phyloP scores from a whole-genome alignment of 2,113 vertebrate genomes.

The Acanthochromis polyacanthus region DNA sequence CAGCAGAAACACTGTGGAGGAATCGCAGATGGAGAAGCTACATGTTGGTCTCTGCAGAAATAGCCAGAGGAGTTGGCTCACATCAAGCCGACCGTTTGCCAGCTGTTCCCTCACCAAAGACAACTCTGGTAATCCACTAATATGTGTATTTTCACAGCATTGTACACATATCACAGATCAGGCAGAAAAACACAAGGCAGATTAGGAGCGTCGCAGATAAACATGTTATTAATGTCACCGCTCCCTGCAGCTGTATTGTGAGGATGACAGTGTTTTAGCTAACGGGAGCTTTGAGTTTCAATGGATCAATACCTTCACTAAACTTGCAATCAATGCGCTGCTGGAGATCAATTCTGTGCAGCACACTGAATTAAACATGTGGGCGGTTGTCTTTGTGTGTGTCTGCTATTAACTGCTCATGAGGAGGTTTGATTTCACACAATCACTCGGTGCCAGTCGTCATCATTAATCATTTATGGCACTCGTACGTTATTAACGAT shows the following conservation, averaged over 20 bases:
- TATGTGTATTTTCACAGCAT: slow-evolving; percentile 1
- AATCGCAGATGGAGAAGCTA: slow-evolving; percentile 63
- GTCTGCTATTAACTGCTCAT: background rate
- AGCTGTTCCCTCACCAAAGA: slow-evolving; percentile 58
- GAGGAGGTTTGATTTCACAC: slow-evolving; percentile 12
- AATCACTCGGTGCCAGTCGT: slow-evolving; percentile 8
- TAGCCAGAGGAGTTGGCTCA: slow-evolving; percentile 67
- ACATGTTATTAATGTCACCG: background rate
- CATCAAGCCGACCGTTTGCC: slow-evolving; percentile 25
- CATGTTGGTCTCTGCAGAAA: slow-evolving; percentile 61
- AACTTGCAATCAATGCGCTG: slow-evolving; percentile 23
- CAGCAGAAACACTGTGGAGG: slow-evolving; percentile 42
- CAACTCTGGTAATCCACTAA: slow-evolving; percentile 17
- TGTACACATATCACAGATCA: background rate
- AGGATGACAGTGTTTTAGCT: background rate
- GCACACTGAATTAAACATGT: slow-evolving; percentile 7
- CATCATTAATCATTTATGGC: slow-evolving; percentile 13
- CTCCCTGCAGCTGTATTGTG: background rate
- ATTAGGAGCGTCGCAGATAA: background rate
- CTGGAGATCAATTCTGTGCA: slow-evolving; percentile 36
- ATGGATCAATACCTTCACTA: slow-evolving; percentile 38
- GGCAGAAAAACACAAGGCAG: background rate
- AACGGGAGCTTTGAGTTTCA: slow-evolving; percentile 25
- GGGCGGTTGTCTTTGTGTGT: background rate
- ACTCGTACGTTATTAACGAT: background rate